Conservation (phyloP, 2,113 vertebrate genomes). For the Malurus melanocephalus region DNA sequence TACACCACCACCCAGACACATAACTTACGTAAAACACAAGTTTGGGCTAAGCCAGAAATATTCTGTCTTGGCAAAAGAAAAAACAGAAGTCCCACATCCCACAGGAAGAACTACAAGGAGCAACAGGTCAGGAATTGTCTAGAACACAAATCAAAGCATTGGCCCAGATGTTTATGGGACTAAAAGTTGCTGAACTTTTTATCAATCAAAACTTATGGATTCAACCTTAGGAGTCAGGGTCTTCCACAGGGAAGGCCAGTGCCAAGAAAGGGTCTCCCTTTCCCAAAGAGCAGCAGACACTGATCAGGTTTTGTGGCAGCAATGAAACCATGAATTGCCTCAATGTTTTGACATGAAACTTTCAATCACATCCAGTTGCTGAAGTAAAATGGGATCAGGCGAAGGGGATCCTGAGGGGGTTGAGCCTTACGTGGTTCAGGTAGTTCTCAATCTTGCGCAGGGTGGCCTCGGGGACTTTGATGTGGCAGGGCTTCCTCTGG, state of each 20-base stretch:
- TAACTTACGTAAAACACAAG: background rate
- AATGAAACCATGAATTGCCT: background rate
- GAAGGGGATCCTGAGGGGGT: background rate
- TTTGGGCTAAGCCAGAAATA: background rate
- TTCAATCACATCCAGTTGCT: background rate
- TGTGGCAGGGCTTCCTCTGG: constrained; percentile 78
- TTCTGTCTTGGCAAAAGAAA: background rate
- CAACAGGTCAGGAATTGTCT: background rate
- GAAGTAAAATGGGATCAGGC: background rate
- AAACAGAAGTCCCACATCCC: background rate
- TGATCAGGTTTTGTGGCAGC: background rate
- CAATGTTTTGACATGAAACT: fast-evolving
- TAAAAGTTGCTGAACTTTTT: background rate
- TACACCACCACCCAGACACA: background rate
- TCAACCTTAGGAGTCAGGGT: background rate
- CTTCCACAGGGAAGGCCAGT: background rate
- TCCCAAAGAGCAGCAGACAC: background rate
- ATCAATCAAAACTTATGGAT: background rate
- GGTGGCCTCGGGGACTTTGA: constrained; percentile 83
- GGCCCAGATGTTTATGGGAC: background rate
- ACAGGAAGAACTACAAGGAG: background rate
- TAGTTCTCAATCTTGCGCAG: constrained; percentile 81
- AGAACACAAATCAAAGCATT: background rate
- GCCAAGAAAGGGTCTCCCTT: background rate
- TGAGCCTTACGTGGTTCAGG: constrained; percentile 77